Base-by-base conservation (phyloP, 2,888 invertebrate species). In the Leucophenga montana region DNA sequence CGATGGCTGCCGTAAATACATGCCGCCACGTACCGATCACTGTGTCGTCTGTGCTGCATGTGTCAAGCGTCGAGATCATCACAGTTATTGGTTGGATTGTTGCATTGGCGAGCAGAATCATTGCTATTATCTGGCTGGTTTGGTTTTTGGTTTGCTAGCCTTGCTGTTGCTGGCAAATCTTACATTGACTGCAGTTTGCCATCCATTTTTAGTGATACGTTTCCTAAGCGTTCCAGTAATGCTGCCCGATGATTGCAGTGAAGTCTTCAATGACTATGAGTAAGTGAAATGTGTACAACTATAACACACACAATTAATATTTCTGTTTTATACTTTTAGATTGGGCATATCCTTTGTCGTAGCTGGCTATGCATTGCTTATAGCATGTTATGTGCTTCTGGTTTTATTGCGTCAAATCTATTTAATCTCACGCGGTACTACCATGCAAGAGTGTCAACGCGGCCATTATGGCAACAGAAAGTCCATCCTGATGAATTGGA, bases 41-140 rank as follows among this genome's bases (percentile, higher is more conserved):
- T 97, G 97, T 86, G 91, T 91, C 75, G 91, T 94, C 69, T 98
- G 97, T 87, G 93, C 95, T 85, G 92, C 93, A 62, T 96, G 95
- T 88, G 92, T 96, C 22, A 91, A 93, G 73, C 92, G 93, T 76
- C 91, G 94, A 79, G 94, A 94, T 85, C 94, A 94, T 88, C 94
- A 95, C 89, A 94, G 95, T 84, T 93, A 92, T 85, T 95, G 95
- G 95, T 91, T 95, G 88, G 93, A 95, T 83, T 95, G 95, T 85
- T 97, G 97, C 88, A 92, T 97, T 74, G 94, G 96, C 13, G 91
- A 92, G 76, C 92, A 92, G 71, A 97, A 97, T 87, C 93, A 95
- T 77, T 90, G 91, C 66, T 93, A 93, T 88, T 97, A 95, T 85
- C 85, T 96, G 64, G 87, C 91, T 66, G 93, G 94, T 20, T 90